phyloP scores from a whole-genome alignment of 1,140 invertebrate species.

The Acromyrmex echinatior region DNA sequence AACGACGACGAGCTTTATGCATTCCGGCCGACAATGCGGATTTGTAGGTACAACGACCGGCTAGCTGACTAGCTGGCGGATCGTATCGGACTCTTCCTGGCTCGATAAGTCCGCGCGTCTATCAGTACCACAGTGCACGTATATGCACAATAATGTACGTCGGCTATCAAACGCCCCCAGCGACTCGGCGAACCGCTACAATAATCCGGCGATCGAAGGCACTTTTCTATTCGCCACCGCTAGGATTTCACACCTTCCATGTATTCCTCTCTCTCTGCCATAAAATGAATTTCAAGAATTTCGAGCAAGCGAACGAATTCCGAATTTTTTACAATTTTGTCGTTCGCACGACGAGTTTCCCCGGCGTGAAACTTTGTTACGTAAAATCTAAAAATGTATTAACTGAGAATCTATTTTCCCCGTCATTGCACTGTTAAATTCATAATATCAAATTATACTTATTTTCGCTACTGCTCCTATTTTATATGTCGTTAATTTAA shows the following conservation, averaged over 20 bases:
- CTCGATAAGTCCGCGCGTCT: slow-evolving; percentile 35
- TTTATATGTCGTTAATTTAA: too few relatives aligned
- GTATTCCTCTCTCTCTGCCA: not conserved
- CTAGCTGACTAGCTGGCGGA: slow-evolving; percentile 14
- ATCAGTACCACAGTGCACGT: slow-evolving; percentile 8
- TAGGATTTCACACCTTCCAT: not conserved
- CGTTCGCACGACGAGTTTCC: not conserved
- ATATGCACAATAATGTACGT: slow-evolving; percentile 40
- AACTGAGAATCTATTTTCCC: too few relatives aligned
- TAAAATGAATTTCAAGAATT: slow-evolving; percentile 1
- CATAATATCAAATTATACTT: too few relatives aligned
- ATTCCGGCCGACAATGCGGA: slow-evolving; percentile 34
- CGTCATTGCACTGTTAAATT: too few relatives aligned
- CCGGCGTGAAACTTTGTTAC: not conserved
- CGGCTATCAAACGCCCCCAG: slow-evolving; percentile 28
- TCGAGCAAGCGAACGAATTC: not conserved
- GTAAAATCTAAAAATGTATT: not conserved
- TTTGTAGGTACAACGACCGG: slow-evolving; percentile 22
- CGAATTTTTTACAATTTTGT: not conserved
- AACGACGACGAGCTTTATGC: slow-evolving; percentile 37
- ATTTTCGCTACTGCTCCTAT: too few relatives aligned
- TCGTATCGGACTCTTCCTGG: slow-evolving; percentile 43
- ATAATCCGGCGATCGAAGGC: slow-evolving; percentile 45
- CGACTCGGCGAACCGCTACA: slow-evolving; percentile 9
- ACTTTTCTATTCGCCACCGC: slow-evolving; percentile 16